Evolutionary conservation across 2,797 vertebrate species (phyloP).

Genomic region (Sebastiscus albofasciatus): DNA sequence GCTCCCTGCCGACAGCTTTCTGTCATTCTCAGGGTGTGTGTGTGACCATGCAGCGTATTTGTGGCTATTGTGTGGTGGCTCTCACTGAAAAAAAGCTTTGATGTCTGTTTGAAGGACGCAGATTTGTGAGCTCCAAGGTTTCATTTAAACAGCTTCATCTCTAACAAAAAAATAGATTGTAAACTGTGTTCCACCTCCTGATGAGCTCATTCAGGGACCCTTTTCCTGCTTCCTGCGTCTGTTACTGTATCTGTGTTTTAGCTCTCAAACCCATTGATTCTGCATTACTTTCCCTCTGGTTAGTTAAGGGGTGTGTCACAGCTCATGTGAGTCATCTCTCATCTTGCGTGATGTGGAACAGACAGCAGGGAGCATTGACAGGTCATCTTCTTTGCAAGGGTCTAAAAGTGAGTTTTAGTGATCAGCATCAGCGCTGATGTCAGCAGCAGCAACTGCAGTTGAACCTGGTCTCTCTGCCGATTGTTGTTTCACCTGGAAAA

Average conservation of each 20-base stretch:
- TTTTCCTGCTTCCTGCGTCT: neutral
- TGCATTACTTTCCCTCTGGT: conserved; percentile 6
- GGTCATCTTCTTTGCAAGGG: neutral
- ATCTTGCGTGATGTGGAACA: conserved; percentile 1
- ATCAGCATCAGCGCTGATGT: conserved; percentile 8
- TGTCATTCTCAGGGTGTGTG: neutral
- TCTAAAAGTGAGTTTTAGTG: neutral
- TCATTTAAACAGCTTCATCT: conserved; percentile 16
- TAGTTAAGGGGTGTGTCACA: neutral
- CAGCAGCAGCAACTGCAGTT: conserved; percentile 2
- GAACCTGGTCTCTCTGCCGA: conserved; percentile 18
- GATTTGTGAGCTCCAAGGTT: neutral
- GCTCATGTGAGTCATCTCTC: conserved; percentile 10
- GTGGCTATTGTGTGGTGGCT: neutral
- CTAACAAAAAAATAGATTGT: neutral
- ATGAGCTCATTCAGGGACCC: neutral
- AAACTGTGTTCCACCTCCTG: neutral
- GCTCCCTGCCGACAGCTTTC: neutral
- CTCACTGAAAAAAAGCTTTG: conserved; percentile 7
- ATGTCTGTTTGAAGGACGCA: conserved; percentile 6
- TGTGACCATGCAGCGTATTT: neutral
- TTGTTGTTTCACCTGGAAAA: conserved; percentile 26
- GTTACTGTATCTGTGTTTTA: neutral
- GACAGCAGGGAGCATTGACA: neutral
- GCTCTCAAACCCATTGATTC: conserved; percentile 6